These are phyloP conservation scores for Apostichopus parvimensis DNA, from an alignment of 35 echinoderm and acorn worm genomes.

Conservation along the genomic window DNA sequence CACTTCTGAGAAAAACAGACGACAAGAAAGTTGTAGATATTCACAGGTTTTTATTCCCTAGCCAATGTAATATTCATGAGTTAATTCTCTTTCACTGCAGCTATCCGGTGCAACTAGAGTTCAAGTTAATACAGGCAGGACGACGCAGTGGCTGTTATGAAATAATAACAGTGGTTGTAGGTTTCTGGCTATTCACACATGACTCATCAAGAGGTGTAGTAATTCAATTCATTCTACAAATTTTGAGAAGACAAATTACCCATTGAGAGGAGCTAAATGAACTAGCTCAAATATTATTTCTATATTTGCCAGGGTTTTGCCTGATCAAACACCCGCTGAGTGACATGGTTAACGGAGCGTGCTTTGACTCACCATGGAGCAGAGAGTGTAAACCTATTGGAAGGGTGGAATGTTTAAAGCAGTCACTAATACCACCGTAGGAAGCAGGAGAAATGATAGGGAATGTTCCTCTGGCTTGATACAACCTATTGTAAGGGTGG, in stretches of 20 bases:
- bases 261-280: constrained; percentile 11
- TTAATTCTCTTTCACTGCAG: background rate
- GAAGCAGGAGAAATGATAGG: background rate
- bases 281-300: constrained; percentile 25
- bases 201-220: constrained; percentile 2
- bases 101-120: background rate
- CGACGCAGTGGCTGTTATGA: background rate
- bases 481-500: background rate
- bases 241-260: constrained; percentile 17
- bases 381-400: background rate
- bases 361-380: background rate
- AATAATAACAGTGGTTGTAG: background rate
- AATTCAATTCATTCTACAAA: constrained; percentile 30
- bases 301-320: constrained; percentile 10
- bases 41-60: background rate
- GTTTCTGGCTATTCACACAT: constrained; percentile 5
- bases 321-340: constrained; percentile 41
- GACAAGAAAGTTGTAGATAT: background rate
- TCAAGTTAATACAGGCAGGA: background rate
- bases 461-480: too few relatives aligned
- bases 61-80: background rate
- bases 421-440: background rate
- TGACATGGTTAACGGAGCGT: background rate
- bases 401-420: background rate
- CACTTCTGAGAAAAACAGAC: background rate